Conservation (phyloP, 2,888 invertebrate genomes). For the Coecobrya sp. region DNA sequence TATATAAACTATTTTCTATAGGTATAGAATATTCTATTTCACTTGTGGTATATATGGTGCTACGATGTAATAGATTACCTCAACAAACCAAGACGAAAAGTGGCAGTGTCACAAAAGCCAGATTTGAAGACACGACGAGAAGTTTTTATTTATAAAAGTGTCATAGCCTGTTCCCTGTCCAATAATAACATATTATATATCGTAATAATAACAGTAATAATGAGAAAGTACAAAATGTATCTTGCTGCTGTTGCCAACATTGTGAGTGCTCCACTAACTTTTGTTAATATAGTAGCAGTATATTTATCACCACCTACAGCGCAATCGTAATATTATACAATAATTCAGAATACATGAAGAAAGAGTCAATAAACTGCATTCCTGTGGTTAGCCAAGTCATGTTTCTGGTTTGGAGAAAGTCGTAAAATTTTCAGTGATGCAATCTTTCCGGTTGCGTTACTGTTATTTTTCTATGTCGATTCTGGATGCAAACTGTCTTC, state of each 20-base stretch:
- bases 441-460: not conserved
- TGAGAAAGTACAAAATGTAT: not conserved
- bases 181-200: constrained; percentile 3
- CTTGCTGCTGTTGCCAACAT: not conserved
- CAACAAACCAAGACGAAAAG: not conserved
- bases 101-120: constrained; percentile 3
- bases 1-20: no score
- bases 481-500: constrained; percentile 7
- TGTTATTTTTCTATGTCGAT: not conserved
- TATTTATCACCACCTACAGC: not conserved
- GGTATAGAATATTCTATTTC: no score
- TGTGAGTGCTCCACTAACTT: not conserved
- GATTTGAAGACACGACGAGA: constrained; percentile 5
- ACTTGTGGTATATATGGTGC: not conserved
- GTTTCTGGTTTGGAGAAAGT: not conserved
- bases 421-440: constrained; percentile 9
- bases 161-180: not conserved
- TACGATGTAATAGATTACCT: not conserved
- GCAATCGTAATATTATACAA: constrained; percentile 14
- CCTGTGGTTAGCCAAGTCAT: constrained; percentile 42
- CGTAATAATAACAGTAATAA: not conserved
- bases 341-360: constrained; percentile 23
- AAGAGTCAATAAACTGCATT: constrained; percentile 50
- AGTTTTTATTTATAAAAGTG: constrained; percentile 2
- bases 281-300: not conserved